These are phyloP conservation scores for Hemichromis elongatus DNA, from an alignment of 2,113 vertebrate genomes.

Conservation along the genomic window DNA sequence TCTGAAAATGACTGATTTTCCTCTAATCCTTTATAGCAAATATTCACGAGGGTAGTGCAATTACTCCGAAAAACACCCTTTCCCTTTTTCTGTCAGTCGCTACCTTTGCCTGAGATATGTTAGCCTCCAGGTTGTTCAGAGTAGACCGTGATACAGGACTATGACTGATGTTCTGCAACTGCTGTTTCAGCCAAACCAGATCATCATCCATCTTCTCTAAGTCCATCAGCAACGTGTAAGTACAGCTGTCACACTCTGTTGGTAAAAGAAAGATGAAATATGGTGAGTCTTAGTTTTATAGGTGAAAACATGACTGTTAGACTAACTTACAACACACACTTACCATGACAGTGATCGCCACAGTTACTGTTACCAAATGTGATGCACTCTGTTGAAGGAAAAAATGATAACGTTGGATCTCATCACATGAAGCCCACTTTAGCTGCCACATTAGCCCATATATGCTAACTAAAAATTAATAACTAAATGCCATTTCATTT, in stretches of 20 bases:
- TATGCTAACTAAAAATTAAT: not conserved
- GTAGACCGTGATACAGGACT: constrained; percentile 40
- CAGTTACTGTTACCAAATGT: not conserved
- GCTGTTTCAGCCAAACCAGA: constrained; percentile 66
- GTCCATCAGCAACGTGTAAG: constrained; percentile 71
- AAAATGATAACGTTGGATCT: not conserved
- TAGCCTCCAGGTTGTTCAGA: constrained; percentile 69
- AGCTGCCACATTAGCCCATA: not conserved
- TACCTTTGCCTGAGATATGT: constrained; percentile 75
- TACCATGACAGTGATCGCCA: constrained; percentile 17
- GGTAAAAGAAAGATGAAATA: not conserved
- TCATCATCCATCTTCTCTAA: constrained; percentile 63
- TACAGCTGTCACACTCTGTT: constrained; percentile 81
- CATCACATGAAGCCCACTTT: not conserved
- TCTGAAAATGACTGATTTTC: not conserved
- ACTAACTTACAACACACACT: not conserved
- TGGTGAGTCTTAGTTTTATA: fast-evolving
- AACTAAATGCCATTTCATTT: not conserved
- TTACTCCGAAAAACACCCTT: not conserved
- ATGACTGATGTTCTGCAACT: constrained; percentile 59
- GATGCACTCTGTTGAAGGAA: constrained; percentile 31
- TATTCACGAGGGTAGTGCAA: not conserved
- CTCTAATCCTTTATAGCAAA: not conserved
- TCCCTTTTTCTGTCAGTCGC: not conserved
- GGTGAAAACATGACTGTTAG: not conserved